Base-by-base conservation (phyloP, 2,113 vertebrate species). In the Petrocephalus microphthalmus region DNA sequence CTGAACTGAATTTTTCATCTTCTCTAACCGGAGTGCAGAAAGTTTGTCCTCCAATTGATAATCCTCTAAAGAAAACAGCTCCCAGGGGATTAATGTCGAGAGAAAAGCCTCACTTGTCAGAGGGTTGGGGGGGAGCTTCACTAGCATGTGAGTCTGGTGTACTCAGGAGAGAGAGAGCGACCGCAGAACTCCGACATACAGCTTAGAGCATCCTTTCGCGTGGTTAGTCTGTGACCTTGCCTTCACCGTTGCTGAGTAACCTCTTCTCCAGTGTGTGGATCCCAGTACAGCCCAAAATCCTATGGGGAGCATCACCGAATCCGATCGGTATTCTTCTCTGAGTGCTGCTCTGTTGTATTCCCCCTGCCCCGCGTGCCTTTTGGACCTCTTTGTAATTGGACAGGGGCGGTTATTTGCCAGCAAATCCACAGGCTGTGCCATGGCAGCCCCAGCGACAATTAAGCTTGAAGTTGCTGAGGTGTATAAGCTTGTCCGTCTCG, bases 1-100 rank as follows among this genome's bases (percentile, higher is more conserved):
- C 85, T 86, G 33, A 60, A 37, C 56, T 86, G 56, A 86, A 64
- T 64, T 86, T 57, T 86, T 86, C 53, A 86, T 86, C 54, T 86
- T 47, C 56, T n/a, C 85, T 25, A 64, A 49, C 85, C 22, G 22
- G 85, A 60, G 82, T 37, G 37, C 47, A 4, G 82, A 52, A 84
- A 84, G 37, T 54, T 86, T 86, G 85, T 86, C 51, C 85, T 47
- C 56, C 19, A 86, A 60, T 52, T 86, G 85, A 60, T 86, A 86
- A 86, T 86, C 85, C 85, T 37, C 85, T 20, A 37, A 45, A 64
- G 85, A 86, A 64, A 86, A 60, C 85, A 57, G 33, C 56, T 86
- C 56, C 56, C 3, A 22, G 56, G 37, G 56, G 85, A 86, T 86
- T 86, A 86, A 86, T 29, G 85, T 60, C 33, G 53, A 86, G 85